phyloP scores from a whole-genome alignment of 2,113 vertebrate genomes.

The Phainopepla nitens region DNA sequence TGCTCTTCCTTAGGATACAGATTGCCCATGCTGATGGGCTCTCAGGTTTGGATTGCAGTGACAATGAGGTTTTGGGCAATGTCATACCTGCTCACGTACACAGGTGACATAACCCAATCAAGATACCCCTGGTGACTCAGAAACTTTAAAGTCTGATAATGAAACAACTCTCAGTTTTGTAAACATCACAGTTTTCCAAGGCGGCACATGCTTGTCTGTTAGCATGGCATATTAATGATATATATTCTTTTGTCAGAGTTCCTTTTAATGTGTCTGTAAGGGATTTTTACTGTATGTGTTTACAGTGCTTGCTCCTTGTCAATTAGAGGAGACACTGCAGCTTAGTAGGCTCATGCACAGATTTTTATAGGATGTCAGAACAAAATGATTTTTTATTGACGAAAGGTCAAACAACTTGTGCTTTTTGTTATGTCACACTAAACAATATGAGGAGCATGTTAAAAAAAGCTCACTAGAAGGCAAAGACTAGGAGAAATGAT shows the following conservation, averaged over 20 bases:
- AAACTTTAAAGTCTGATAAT: neutral
- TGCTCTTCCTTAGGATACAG: neutral
- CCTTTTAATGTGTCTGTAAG: neutral
- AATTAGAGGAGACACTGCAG: conserved; percentile 55
- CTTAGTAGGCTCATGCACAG: conserved; percentile 39
- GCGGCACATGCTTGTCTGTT: neutral
- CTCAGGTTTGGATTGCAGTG: neutral
- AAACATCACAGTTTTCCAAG: neutral
- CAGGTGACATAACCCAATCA: neutral
- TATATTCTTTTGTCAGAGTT: neutral
- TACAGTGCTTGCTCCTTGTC: conserved; percentile 25
- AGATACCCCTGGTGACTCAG: neutral
- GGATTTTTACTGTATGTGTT: conserved; percentile 32
- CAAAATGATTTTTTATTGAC: conserved; percentile 77
- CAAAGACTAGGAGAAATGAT: conserved; percentile 73
- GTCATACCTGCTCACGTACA: neutral
- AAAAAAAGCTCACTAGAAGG: conserved; percentile 66
- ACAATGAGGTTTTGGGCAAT: neutral
- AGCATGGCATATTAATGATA: rapidly evolving
- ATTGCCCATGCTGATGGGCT: neutral
- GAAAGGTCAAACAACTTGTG: conserved; percentile 68
- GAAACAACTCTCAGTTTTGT: neutral
- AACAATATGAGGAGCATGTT: conserved; percentile 67
- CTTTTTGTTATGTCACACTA: conserved; percentile 75
- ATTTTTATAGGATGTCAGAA: conserved; percentile 71